A percentile compares a stretch with the other conserved stretches of the same genome.
Evolutionary conservation across 2,113 vertebrate genomes (phyloP).

Genomic region (Illadopsis cleaveri): DNA sequence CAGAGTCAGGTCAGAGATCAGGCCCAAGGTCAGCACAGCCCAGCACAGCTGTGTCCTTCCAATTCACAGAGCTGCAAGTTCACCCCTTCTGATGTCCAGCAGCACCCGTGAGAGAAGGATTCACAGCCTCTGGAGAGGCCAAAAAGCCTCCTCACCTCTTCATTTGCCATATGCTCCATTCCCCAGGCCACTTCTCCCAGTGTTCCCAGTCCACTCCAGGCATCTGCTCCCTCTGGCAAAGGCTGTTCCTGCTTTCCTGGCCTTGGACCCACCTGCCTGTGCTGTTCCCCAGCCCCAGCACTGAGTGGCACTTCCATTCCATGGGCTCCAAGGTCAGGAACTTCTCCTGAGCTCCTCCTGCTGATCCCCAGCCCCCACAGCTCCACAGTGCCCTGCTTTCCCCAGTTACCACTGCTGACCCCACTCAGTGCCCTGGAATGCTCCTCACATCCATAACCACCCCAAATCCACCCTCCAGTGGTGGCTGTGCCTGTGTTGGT

Average conservation of each 20-base stretch:
- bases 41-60: background rate
- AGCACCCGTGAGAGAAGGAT: background rate
- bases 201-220: background rate
- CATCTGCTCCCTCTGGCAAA: background rate
- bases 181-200: background rate
- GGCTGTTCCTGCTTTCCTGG: background rate
- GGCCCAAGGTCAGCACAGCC: background rate
- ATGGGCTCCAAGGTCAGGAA: background rate
- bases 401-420: background rate
- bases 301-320: background rate
- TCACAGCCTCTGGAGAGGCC: background rate
- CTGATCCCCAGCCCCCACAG: too few relatives aligned
- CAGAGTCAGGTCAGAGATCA: background rate
- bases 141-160: background rate
- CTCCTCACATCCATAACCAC: background rate
- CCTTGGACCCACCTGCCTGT: background rate
- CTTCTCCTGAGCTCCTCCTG: background rate
- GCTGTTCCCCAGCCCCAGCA: background rate
- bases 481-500: background rate
- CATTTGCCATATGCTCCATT: background rate
- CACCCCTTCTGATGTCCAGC: background rate
- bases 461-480: background rate
- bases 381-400: background rate
- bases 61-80: background rate
- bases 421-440: too few relatives aligned